phyloP scores from a whole-genome alignment of 2,113 vertebrate species.

The Ellobius talpinus region DNA sequence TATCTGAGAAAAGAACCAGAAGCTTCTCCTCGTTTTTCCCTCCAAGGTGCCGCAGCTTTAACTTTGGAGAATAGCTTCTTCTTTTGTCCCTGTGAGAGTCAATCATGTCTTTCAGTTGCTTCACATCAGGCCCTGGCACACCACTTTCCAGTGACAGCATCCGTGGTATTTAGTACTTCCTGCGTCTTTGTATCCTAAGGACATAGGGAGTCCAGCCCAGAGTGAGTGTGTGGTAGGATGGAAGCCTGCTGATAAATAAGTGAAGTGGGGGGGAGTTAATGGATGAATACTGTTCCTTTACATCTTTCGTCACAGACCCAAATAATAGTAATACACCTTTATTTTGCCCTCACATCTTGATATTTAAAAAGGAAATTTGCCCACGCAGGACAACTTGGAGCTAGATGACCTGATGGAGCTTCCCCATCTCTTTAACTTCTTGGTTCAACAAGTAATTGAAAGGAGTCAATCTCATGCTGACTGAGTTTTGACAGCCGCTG shows the following conservation, averaged over 20 bases:
- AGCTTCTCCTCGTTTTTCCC: background rate
- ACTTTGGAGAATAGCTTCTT: background rate
- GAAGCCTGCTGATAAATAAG: background rate
- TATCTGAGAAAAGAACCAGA: background rate
- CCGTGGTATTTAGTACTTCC: background rate
- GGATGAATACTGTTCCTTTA: background rate
- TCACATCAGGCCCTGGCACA: background rate
- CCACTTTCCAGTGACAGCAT: background rate
- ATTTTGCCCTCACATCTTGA: background rate
- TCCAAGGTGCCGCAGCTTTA: background rate
- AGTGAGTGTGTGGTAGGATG: background rate
- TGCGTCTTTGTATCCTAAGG: background rate
- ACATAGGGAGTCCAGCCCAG: background rate
- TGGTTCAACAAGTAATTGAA: constrained; percentile 76
- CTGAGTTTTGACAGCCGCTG: constrained; percentile 83
- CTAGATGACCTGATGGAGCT: constrained; percentile 7
- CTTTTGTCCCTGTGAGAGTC: background rate
- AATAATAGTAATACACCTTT: background rate
- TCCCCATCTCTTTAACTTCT: constrained; percentile 68
- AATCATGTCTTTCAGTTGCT: background rate
- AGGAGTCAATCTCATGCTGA: constrained; percentile 76
- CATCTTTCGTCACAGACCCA: constrained; percentile 1
- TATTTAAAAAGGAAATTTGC: constrained; percentile 34
- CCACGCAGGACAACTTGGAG: background rate
- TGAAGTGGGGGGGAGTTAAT: background rate